A percentile compares a stretch with the other conserved stretches of the same genome.
These are phyloP conservation scores for Cydia pomonella DNA, from an alignment of 1,140 invertebrate species.

Conservation along the genomic window DNA sequence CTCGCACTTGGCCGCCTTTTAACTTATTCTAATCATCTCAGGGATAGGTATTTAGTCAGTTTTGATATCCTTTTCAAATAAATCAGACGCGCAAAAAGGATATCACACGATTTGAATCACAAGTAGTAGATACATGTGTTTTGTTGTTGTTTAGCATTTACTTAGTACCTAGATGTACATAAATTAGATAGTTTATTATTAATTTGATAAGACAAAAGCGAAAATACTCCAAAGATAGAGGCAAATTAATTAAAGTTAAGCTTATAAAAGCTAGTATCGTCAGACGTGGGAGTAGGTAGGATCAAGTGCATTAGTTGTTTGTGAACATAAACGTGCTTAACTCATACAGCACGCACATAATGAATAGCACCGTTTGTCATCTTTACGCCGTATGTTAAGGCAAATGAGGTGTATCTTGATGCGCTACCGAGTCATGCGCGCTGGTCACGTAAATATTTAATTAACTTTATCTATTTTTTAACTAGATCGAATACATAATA, in stretches of 20 bases:
- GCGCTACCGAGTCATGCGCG: no score
- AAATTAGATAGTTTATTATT: neutral
- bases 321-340: neutral
- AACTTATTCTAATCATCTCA: no score
- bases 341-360: neutral
- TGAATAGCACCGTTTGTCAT: neutral
- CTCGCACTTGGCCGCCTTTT: no score
- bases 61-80: no score
- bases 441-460: no score
- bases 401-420: no score
- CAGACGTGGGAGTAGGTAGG: neutral
- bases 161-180: neutral
- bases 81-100: no score
- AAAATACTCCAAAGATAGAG: conserved; percentile 2
- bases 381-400: no score
- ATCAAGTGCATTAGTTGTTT: neutral
- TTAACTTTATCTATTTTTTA: no score
- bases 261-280: neutral
- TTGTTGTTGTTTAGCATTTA: neutral
- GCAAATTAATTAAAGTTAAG: conserved; percentile 25
- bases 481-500: no score
- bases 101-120: no score
- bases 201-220: neutral
- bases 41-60: no score
- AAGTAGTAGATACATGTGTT: neutral